Evolutionary conservation across 2,888 invertebrate genomes (phyloP), one percentile per base, ranked within the genome.

Genomic region (Lamproptera curius): DNA sequence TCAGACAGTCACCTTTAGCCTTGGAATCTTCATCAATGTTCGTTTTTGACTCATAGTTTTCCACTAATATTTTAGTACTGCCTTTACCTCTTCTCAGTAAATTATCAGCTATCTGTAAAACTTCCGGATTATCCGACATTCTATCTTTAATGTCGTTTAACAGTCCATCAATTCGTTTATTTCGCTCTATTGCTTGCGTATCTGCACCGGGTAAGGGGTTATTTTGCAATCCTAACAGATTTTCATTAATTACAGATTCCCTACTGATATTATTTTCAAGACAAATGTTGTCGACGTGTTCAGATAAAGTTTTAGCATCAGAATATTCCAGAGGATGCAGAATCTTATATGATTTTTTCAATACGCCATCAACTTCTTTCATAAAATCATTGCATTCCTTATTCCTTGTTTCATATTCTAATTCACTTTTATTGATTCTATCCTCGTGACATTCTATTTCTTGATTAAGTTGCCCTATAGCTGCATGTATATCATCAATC

Each of bases 111-210:
- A 84, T 55, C 46, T 71, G 63, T 28, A 81, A 57, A 2, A 87
- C 84, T 44, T 86, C 85, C 57, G 80, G 72, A 51, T 85, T 87
- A 54, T 81, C 82, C 48, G 80, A 85, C 84, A 85, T 84, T 52
- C 80, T 83, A 44, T 76, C 80, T 61, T 86, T 83, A 23, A 87
- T 86, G 43, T 78, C 73, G 38, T 60, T 60, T n/a, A 87, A 71
- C 13, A 87, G 70, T 46, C 61, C 62, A 46, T 80, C 70, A 20
- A 87, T 84, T 26, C 75, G 70, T 39, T 76, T 68, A 46, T 70
- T 79, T 40, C 80, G 59, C 41, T 77, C 73, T 15, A 61, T 34
- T 56, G 81, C 74, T 50, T 68, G 67, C 36, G 70, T 57, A 50
- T 73, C 66, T 1, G 61, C 64, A 8, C 75, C 71, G 11, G 57